A percentile compares a stretch with the other conserved stretches of the same genome.
Conservation (phyloP, 2,113 vertebrate genomes). For the Tor tambroides region DNA sequence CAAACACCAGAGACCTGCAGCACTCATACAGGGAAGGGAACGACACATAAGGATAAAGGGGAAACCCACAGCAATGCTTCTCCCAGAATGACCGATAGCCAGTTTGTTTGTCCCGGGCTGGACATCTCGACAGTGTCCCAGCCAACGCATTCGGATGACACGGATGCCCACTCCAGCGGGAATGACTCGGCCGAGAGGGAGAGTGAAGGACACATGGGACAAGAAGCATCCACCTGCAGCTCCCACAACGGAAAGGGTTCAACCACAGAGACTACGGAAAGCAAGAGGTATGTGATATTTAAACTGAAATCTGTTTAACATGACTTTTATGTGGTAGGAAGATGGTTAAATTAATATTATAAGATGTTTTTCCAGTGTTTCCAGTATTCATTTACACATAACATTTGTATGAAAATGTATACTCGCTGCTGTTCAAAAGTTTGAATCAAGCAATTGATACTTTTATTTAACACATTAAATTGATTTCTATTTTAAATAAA, state of each 20-base stretch:
- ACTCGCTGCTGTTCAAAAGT: too few relatives aligned
- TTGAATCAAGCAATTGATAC: too few relatives aligned
- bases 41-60: slow-evolving; percentile 48
- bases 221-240: slow-evolving; percentile 72
- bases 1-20: slow-evolving; percentile 63
- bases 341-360: background rate
- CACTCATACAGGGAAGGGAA: slow-evolving; percentile 52
- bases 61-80: slow-evolving; percentile 36
- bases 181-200: slow-evolving; percentile 84
- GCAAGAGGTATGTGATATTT: slow-evolving; percentile 63
- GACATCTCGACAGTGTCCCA: slow-evolving; percentile 32
- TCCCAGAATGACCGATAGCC: background rate
- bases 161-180: slow-evolving; percentile 82
- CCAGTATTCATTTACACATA: too few relatives aligned
- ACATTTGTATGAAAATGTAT: too few relatives aligned
- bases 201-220: slow-evolving; percentile 68
- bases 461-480: background rate
- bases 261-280: slow-evolving; percentile 82
- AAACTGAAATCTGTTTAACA: background rate
- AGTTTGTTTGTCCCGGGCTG: slow-evolving; percentile 53
- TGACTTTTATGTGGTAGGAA: background rate
- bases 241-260: slow-evolving; percentile 82
- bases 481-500: background rate
- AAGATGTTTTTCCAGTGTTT: background rate
- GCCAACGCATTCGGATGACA: slow-evolving; percentile 77